Conservation (phyloP, 2,113 vertebrate genomes). For the Mus musculus region GRCm39 chrX:138916501-138917000, state of each 20-base stretch:
- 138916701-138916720: constrained; percentile 58
- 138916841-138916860: constrained; percentile 59
- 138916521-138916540: constrained; percentile 14
- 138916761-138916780: constrained; percentile 55
- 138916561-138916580: background rate
- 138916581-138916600: background rate
- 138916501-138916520: constrained; percentile 11
- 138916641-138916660: constrained; percentile 48
- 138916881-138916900: background rate
- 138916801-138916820: constrained; percentile 53
- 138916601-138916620: constrained; percentile 42
- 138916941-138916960: background rate
- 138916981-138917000: background rate
- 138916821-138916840: constrained; percentile 11
- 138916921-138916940: background rate
- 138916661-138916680: constrained; percentile 27
- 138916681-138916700: constrained; percentile 59
- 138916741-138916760: constrained; percentile 38
- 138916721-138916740: constrained; percentile 14
- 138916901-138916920: background rate
- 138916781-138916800: constrained; percentile 53
- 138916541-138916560: constrained; percentile 21
- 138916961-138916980: background rate
- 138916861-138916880: background rate
- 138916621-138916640: constrained; percentile 51